Percentiles rank a stretch among this genome's conserved stretches.
Conservation (phyloP, 2,888 invertebrate species). For the Zygogramma bicolorata region DNA sequence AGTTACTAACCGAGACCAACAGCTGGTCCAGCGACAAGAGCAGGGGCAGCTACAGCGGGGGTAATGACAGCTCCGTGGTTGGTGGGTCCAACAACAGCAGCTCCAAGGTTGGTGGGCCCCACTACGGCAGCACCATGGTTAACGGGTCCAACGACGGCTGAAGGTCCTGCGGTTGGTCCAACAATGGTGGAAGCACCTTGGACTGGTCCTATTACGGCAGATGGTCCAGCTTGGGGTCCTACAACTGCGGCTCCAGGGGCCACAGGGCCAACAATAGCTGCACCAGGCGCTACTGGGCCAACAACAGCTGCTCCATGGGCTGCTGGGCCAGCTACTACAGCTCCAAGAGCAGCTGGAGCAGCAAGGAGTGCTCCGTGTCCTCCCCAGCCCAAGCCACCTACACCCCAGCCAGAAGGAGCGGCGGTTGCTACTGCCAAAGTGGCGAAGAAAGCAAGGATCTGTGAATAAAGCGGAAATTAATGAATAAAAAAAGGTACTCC, state of each 20-base stretch:
- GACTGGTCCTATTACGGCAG: constrained; percentile 41
- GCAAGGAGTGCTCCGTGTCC: constrained; percentile 24
- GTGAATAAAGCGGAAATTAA: too few species aligned
- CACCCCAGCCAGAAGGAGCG: constrained; percentile 38
- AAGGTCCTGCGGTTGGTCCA: constrained; percentile 40
- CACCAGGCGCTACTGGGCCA: constrained; percentile 38
- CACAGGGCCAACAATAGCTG: constrained; percentile 43
- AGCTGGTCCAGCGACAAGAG: constrained; percentile 31
- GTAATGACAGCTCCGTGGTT: constrained; percentile 42
- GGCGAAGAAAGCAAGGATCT: constrained; percentile 45
- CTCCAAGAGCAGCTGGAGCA: constrained; percentile 36
- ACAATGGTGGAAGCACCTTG: constrained; percentile 43
- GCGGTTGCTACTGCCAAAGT: constrained; percentile 48
- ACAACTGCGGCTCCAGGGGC: constrained; percentile 39
- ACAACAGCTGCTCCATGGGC: constrained; percentile 38
- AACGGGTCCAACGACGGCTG: constrained; percentile 42
- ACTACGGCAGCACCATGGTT: constrained; percentile 41
- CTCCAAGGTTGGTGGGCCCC: constrained; percentile 42
- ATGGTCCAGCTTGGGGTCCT: constrained; percentile 40
- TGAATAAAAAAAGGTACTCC: too few species aligned
- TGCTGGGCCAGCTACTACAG: constrained; percentile 33
- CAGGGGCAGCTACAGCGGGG: constrained; percentile 30
- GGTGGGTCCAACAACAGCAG: constrained; percentile 38
- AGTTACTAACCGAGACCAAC: constrained; percentile 31
- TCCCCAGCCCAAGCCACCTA: constrained; percentile 11